These are phyloP conservation scores for Triplophysa dalaica DNA, from an alignment of 2,113 vertebrate species.

Conservation along the genomic window DNA sequence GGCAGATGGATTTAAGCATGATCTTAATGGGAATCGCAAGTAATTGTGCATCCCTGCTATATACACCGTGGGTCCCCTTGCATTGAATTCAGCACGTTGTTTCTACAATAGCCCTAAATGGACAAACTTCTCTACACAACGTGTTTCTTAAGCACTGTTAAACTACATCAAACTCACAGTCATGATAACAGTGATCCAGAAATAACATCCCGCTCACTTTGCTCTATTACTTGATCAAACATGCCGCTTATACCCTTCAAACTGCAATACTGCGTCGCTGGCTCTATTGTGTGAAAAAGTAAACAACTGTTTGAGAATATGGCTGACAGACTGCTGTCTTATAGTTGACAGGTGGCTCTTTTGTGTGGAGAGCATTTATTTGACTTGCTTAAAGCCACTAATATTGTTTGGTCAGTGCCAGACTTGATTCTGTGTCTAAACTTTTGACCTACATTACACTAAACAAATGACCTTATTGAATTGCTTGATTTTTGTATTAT, in stretches of 20 bases:
- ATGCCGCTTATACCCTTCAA: neutral
- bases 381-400: conserved; percentile 30
- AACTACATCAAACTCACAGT: neutral
- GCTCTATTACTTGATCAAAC: conserved; percentile 37
- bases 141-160: neutral
- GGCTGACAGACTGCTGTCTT: conserved; percentile 17
- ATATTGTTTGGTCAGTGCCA: conserved; percentile 1
- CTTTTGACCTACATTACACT: conserved; percentile 9
- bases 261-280: conserved; percentile 1
- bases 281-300: conserved; percentile 42
- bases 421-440: neutral
- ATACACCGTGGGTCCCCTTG: too few relatives aligned
- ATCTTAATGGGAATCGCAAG: too few relatives aligned
- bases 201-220: neutral
- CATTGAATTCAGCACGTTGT: too few relatives aligned
- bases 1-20: too few relatives aligned
- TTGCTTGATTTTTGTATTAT: neutral
- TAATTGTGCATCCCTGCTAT: too few relatives aligned
- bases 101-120: too few relatives aligned
- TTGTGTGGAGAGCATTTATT: conserved; percentile 47
- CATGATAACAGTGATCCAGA: neutral
- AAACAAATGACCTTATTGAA: too few relatives aligned
- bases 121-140: neutral
- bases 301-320: conserved; percentile 48
- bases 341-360: conserved; percentile 39